Percentiles rank a stretch among this genome's conserved stretches.
phyloP scores from a whole-genome alignment of 2,113 vertebrate genomes.

The Lipotes vexillifer region DNA sequence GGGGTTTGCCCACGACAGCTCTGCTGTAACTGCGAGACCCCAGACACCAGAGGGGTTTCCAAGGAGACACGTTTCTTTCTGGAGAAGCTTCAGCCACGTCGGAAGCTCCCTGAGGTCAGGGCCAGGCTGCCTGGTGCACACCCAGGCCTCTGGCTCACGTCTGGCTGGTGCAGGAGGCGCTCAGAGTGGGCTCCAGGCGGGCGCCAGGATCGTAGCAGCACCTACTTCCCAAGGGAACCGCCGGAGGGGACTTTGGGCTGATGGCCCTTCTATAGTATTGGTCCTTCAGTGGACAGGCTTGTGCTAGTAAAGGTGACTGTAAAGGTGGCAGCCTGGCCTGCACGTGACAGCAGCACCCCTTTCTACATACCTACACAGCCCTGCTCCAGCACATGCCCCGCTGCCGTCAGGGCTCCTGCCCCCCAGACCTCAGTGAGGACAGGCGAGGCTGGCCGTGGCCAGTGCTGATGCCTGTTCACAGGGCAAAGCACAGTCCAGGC shows the following conservation, averaged over 20 bases:
- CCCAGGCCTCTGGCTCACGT: rapidly evolving
- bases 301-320: background rate
- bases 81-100: background rate
- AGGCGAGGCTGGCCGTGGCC: rapidly evolving
- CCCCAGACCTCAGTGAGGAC: background rate
- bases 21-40: slow-evolving; percentile 26
- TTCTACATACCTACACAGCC: rapidly evolving
- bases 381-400: rapidly evolving
- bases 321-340: background rate
- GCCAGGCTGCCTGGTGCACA: background rate
- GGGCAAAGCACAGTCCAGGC: rapidly evolving
- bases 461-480: background rate
- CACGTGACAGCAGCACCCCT: background rate
- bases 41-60: slow-evolving; percentile 55
- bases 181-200: background rate
- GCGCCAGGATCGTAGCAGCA: background rate
- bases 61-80: slow-evolving; percentile 60
- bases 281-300: too few relatives aligned
- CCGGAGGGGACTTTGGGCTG: background rate
- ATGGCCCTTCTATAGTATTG: background rate
- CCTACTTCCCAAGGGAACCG: background rate
- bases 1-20: slow-evolving; percentile 1
- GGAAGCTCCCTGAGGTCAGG: background rate
- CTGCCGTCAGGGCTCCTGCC: rapidly evolving
- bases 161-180: rapidly evolving